Evolutionary conservation across 2,888 invertebrate genomes (phyloP).

Genomic region (Phymatocera aterrima): DNA sequence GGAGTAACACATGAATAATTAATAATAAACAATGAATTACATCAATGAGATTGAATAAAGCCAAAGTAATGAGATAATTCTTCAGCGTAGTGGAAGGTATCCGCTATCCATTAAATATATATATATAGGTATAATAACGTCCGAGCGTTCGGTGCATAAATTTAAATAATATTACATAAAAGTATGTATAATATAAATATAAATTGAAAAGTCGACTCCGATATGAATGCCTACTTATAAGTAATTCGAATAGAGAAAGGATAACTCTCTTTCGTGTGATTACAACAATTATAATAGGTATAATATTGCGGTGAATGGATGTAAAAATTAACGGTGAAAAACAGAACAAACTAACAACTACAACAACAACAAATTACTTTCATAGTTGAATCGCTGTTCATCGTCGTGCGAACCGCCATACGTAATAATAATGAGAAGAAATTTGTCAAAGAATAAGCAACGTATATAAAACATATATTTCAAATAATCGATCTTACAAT

Average conservation of each 20-base stretch:
- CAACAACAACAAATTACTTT: no score
- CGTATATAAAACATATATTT: background rate
- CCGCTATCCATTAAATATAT: slow-evolving; percentile 9
- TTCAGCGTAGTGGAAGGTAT: slow-evolving; percentile 17
- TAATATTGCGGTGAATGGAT: background rate
- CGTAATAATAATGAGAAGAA: no score
- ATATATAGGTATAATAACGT: background rate
- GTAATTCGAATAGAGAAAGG: background rate
- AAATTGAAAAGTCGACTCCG: background rate
- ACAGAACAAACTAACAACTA: no score
- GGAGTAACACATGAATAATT: background rate
- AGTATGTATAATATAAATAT: slow-evolving; percentile 10
- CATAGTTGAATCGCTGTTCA: no score
- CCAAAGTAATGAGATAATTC: slow-evolving; percentile 34
- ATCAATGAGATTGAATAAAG: slow-evolving; percentile 25
- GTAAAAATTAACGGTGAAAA: no score
- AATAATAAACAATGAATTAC: slow-evolving; percentile 13
- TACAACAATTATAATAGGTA: no score
- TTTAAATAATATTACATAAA: slow-evolving; percentile 21
- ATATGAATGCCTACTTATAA: background rate
- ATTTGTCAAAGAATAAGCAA: no score
- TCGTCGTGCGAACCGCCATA: no score
- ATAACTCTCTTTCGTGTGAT: no score
- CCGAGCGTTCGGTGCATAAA: slow-evolving; percentile 26
- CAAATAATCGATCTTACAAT: background rate